Evolutionary conservation across 2,797 vertebrate genomes (phyloP).

Genomic region (Brachyrhaphis roseni): DNA sequence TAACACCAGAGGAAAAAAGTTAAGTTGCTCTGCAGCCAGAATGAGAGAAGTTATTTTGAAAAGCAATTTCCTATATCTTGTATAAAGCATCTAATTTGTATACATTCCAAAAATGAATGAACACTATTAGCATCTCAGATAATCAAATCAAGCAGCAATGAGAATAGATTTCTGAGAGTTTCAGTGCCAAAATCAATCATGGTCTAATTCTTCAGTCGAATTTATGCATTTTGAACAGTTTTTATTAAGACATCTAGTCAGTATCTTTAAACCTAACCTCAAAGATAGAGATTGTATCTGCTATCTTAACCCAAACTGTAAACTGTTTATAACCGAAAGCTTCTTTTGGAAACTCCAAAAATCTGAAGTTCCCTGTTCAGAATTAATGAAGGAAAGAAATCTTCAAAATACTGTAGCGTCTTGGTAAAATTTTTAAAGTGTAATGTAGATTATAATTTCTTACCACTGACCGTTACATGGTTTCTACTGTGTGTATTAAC

Average conservation of each 20-base stretch:
- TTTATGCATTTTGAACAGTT: background rate
- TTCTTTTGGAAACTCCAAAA: background rate
- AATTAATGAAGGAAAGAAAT: background rate
- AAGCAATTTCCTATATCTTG: background rate
- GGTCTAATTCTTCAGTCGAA: background rate
- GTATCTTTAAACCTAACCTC: background rate
- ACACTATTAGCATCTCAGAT: background rate
- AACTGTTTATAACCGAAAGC: background rate
- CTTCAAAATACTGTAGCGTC: background rate
- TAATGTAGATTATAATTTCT: constrained; percentile 26
- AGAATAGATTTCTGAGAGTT: background rate
- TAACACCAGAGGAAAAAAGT: background rate
- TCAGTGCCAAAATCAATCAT: background rate
- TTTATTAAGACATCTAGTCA: background rate
- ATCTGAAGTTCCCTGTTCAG: constrained; percentile 15
- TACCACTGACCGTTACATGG: constrained; percentile 2
- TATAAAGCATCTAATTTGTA: background rate
- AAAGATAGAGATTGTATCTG: background rate
- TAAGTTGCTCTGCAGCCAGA: background rate
- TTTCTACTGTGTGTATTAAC: constrained; percentile 6
- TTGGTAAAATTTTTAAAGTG: background rate
- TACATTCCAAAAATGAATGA: background rate
- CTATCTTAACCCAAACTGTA: background rate
- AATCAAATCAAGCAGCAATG: background rate
- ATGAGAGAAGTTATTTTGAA: background rate